Base-by-base conservation (phyloP, 2,888 invertebrate species). In the Trilocha varians region DNA sequence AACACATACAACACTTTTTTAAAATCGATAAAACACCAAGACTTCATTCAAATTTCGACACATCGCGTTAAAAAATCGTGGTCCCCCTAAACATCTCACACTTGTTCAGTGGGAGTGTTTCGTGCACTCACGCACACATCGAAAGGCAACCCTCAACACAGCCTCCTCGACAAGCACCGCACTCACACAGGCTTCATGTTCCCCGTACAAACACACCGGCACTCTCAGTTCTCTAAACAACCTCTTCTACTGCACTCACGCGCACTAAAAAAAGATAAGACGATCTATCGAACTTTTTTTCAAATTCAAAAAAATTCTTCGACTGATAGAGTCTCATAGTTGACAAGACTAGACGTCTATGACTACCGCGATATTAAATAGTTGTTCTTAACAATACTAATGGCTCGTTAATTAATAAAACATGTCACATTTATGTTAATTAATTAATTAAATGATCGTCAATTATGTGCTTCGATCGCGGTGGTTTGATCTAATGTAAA, bases 191-290 rank as follows among this genome's bases (percentile, higher is more conserved):
- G 50, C 54, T 48, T 41, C 48, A 54, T 63, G 68, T 71, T 74
- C 65, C 74, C 66, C 62, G 65, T 71, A 82, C 80, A 63, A 73
- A 78, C 80, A 82, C 82, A 80, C 65, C 65, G 73, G 73, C 76
- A 80, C 84, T 79, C 83, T 80, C 83, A 84, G 83, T 83, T 65
- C 67, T 68, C 75, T 70, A 84, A 70, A 83, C 78, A 78, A 79
- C 84, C 82, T 85, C 85, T 70, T 78, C 78, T 77, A 73, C 79
- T 83, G 83, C 85, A 85, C 85, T 85, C 85, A 84, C 84, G 83
- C 85, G 83, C 83, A 84, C 66, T 74, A 83, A 84, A 84, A 72
- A 84, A 82, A 83, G 74, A 78, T 73, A 78, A 77, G 74, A 80
- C 80, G 82, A 79, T 80, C 82, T 82, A 80, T 83, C 79, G 80